Evolutionary conservation across 1,140 invertebrate species (phyloP), one percentile per base, ranked within the genome.

Genomic region (Cydia strobilella): DNA sequence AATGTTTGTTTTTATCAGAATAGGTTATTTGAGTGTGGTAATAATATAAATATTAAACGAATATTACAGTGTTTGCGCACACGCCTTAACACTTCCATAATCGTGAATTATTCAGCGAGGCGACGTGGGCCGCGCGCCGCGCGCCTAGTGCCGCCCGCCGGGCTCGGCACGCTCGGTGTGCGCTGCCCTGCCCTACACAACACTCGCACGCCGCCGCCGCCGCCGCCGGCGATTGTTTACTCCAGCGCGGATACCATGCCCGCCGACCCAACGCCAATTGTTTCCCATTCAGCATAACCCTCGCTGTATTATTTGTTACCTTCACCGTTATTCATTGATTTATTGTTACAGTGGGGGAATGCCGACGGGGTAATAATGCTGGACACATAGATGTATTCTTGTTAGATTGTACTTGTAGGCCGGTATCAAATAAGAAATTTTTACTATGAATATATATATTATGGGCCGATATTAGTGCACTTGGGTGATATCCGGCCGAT

Each of bases 41-140:
- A 81, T 87, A 90, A 85, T 89, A 85, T 89, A 84, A 91, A 91
- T 90, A 89, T 90, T 90, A 84, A 88, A 89, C 76, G 85, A 84
- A 89, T 89, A 90, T 86, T 83, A 87, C 76, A 45, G 77, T 88
- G 85, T 87, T 89, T 89, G 82, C 77, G 83, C 77, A 87, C 82
- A 88, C 81, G 84, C 77, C 82, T 88, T 81, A 86, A 91, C 84
- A 88, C 86, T 87, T 86, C 82, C 80, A 81, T 76, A 76, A 71
- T 83, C 74, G 74, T 91, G 87, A 90, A 91, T 90, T 76, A 90
- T 91, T 91, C 90, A 91, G 69, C 63, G 78, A 76, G 75, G 76
- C 76, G 75, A 81, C 75, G 77, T 3, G 65, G 39, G 25, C 9
- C 27, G 15, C 31, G 31, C 65, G 31, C 31, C 9, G 20, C 54